Evolutionary conservation across 2,797 vertebrate genomes (phyloP).

Genomic region (Tragelaphus eurycerus): DNA sequence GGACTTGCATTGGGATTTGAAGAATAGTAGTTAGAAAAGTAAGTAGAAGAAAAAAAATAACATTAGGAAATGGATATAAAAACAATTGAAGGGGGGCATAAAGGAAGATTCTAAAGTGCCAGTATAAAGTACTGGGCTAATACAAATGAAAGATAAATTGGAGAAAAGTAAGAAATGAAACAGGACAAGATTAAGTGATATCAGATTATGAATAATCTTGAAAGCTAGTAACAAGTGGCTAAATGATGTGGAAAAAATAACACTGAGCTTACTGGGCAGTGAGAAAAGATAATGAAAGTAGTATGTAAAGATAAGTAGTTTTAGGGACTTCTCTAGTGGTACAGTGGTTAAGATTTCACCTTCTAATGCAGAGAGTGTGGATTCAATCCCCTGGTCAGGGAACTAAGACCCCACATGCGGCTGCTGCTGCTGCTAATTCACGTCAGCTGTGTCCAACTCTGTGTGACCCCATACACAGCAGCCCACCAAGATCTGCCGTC

Average conservation of each 20-base stretch:
- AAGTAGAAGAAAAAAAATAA: neutral
- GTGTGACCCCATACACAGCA: no score
- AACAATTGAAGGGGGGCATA: neutral
- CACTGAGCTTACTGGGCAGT: neutral
- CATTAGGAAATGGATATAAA: neutral
- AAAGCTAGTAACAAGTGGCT: neutral
- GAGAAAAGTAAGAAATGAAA: neutral
- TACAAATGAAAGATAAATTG: neutral
- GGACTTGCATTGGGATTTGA: neutral
- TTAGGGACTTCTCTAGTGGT: neutral
- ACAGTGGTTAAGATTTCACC: neutral
- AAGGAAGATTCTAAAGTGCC: neutral
- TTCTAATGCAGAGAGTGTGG: neutral
- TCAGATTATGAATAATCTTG: neutral
- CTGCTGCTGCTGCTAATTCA: no score
- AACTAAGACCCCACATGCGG: neutral
- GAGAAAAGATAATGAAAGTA: neutral
- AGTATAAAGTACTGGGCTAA: neutral
- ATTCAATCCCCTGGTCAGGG: neutral
- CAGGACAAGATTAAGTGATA: neutral
- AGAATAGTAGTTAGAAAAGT: neutral
- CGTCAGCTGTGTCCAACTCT: no score
- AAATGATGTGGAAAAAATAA: slow-evolving; percentile 7
- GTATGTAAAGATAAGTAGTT: neutral
- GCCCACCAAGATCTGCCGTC: no score